A percentile compares a stretch with the other conserved stretches of the same genome.
These are phyloP conservation scores for Drosophila gaucha DNA, from an alignment of 2,888 invertebrate species.

Conservation along the genomic window DNA sequence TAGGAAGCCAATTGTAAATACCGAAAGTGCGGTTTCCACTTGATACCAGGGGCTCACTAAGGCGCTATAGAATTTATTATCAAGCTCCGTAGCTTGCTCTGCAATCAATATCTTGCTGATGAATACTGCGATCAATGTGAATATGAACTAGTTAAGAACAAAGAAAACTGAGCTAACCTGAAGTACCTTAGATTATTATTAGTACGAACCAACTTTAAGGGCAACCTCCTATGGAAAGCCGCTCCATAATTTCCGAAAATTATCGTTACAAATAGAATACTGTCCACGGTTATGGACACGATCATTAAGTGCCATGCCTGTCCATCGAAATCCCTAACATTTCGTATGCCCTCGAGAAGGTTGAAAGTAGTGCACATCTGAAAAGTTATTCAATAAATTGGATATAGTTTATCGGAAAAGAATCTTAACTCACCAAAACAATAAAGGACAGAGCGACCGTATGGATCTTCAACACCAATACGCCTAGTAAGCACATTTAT, in stretches of 20 bases:
- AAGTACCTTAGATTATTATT: background rate
- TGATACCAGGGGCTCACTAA: constrained; percentile 14
- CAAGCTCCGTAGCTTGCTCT: background rate
- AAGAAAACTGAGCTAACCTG: background rate
- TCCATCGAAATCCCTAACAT: background rate
- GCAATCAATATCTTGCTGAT: constrained; percentile 21
- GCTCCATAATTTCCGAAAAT: constrained; percentile 13
- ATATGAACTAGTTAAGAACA: background rate
- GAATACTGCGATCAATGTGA: constrained; percentile 5
- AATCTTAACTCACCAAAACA: constrained; percentile 13
- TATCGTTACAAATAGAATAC: constrained; percentile 1
- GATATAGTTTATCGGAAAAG: too few relatives aligned
- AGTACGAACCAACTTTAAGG: constrained; percentile 7
- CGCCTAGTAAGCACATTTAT: constrained; percentile 35
- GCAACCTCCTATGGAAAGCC: background rate
- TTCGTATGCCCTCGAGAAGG: background rate
- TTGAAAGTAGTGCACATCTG: constrained; percentile 24
- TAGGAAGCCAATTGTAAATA: background rate
- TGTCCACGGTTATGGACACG: constrained; percentile 12
- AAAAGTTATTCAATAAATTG: background rate
- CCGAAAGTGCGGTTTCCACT: constrained; percentile 13
- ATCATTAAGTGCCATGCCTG: background rate
- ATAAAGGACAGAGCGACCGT: background rate
- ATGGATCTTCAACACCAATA: constrained; percentile 3
- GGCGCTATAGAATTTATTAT: background rate